A percentile compares a stretch with the other conserved stretches of the same genome.
phyloP scores from a whole-genome alignment of 2,797 vertebrate genomes.

The Liasis olivaceus region DNA sequence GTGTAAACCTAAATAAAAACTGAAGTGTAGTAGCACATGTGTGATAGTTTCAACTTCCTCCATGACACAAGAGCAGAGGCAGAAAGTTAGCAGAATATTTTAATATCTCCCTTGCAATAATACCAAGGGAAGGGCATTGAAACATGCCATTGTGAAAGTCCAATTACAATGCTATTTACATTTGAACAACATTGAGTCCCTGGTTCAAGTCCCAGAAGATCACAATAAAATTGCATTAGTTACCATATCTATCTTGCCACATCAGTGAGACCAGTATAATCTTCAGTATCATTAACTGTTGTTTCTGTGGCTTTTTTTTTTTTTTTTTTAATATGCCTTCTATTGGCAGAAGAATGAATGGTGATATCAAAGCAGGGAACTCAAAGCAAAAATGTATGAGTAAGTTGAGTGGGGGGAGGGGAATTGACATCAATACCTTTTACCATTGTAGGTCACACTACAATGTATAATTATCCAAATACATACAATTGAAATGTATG shows the following conservation, averaged over 20 bases:
- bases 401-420: conserved; percentile 25
- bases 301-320: background rate
- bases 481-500: background rate
- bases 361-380: conserved; percentile 11
- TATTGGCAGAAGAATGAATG: background rate
- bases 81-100: no score
- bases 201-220: no score
- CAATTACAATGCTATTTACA: no score
- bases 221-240: no score
- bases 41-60: no score
- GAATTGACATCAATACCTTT: conserved; percentile 18
- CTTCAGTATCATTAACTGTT: background rate
- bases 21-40: no score
- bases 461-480: conserved; percentile 12
- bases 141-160: no score
- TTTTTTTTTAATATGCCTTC: background rate
- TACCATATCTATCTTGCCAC: background rate
- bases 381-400: conserved; percentile 21
- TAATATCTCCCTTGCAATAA: no score
- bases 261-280: background rate
- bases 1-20: no score
- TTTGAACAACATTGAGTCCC: no score
- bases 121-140: no score
- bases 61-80: no score
- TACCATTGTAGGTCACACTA: background rate